phyloP scores from a whole-genome alignment of 2,113 vertebrate species.

The Pterophyllum scalare region DNA sequence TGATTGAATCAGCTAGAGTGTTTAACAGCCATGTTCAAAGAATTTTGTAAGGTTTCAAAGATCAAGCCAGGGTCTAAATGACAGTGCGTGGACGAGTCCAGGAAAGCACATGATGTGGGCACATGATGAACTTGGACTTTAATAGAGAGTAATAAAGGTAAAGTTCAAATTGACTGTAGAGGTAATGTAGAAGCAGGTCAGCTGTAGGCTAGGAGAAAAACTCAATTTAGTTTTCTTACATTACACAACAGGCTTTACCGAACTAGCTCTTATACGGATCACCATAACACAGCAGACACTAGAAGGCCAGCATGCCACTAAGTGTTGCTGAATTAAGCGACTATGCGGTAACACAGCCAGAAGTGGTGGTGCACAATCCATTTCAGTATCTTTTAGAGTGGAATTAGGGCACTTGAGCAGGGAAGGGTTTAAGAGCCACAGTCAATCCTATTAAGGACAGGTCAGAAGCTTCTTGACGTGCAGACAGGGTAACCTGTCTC shows the following conservation, averaged over 20 bases:
- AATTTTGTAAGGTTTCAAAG: not conserved
- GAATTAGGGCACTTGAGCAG: constrained; percentile 45
- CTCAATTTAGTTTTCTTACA: not conserved
- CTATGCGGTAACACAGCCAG: constrained; percentile 20
- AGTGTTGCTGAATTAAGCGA: not conserved
- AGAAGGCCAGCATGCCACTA: not conserved
- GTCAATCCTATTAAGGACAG: constrained; percentile 28
- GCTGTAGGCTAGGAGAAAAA: not conserved
- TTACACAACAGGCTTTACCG: not conserved
- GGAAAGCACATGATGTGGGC: not conserved
- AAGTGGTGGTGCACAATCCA: constrained; percentile 2
- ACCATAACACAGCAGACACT: not conserved
- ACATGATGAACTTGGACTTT: constrained; percentile 51
- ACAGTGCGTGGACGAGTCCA: not conserved
- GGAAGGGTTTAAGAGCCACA: constrained; percentile 19
- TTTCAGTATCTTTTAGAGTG: constrained; percentile 13
- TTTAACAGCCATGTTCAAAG: not conserved
- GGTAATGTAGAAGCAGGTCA: not conserved
- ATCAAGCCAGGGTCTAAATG: constrained; percentile 2
- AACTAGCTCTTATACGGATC: not conserved
- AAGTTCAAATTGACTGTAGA: not conserved
- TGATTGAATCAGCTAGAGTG: not conserved
- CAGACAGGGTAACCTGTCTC: constrained; percentile 27
- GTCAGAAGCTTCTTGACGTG: not conserved
- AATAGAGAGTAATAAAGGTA: not conserved